Conservation (phyloP, 2,888 invertebrate genomes). For the Lucinisca nassula region DNA sequence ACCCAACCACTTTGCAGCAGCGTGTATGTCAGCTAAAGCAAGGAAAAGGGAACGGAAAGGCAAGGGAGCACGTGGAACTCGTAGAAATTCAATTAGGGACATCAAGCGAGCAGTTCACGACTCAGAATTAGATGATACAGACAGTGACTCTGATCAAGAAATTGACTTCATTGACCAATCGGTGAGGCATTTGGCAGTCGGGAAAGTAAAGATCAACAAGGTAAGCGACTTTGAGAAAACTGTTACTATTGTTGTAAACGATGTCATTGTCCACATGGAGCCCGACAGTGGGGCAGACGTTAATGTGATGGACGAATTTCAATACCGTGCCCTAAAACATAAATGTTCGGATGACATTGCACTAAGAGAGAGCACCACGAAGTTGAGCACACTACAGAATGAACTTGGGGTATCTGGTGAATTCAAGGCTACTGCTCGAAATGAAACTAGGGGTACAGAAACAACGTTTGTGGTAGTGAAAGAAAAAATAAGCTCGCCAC, state of each 20-base stretch:
- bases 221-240: slow-evolving; percentile 15
- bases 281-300: not conserved
- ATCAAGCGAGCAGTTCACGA: not conserved
- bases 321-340: not conserved
- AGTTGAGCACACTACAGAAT: slow-evolving; percentile 12
- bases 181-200: not conserved
- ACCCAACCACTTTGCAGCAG: not conserved
- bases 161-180: not conserved
- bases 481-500: not conserved
- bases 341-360: not conserved
- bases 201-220: slow-evolving; percentile 22
- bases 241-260: slow-evolving; percentile 4
- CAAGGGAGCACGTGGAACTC: not conserved
- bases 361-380: not conserved
- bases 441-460: not conserved
- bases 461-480: not conserved
- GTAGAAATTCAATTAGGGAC: not conserved
- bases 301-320: slow-evolving; percentile 1
- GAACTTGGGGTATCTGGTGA: not conserved
- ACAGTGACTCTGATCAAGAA: not conserved
- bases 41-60: no score
- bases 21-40: not conserved
- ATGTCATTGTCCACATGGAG: not conserved
- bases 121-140: not conserved
- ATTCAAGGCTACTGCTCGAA: slow-evolving; percentile 6